Percentiles rank a stretch among this genome's conserved stretches.
Conservation (phyloP, 2,113 vertebrate species). For the Prolemur simus region DNA sequence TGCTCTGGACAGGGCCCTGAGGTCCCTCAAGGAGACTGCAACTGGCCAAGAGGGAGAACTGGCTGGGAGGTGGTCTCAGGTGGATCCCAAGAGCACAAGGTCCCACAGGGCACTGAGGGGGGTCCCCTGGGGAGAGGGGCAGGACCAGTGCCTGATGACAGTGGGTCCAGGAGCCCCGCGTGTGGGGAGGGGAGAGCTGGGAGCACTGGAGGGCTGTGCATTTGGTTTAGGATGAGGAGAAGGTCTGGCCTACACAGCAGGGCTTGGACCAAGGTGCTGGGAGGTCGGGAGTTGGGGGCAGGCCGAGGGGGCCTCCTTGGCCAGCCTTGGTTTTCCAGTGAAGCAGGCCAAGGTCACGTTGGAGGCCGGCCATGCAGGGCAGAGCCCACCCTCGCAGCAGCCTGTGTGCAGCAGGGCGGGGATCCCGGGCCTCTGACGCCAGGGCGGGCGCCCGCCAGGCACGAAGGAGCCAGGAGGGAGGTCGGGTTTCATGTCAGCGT, state of each 20-base stretch:
- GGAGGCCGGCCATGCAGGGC: background rate
- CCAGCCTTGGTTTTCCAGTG: background rate
- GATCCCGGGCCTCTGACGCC: background rate
- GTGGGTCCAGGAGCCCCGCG: background rate
- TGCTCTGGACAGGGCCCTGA: background rate
- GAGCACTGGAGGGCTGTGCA: no score
- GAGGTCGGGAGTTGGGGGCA: background rate
- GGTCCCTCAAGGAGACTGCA: background rate
- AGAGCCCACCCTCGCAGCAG: background rate
- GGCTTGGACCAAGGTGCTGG: background rate
- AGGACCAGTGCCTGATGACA: background rate
- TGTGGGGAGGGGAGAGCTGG: background rate
- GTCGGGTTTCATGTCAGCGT: background rate
- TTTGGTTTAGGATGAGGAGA: background rate
- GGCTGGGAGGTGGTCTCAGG: background rate
- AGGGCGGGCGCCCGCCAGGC: background rate
- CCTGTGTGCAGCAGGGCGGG: background rate
- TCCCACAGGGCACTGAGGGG: background rate
- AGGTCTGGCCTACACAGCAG: background rate
- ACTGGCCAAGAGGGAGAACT: background rate
- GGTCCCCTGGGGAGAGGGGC: background rate
- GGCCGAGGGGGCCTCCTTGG: background rate
- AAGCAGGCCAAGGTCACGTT: background rate
- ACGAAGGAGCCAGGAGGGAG: background rate
- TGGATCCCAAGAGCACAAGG: background rate